Evolutionary conservation across 2,113 vertebrate species (phyloP), one percentile per base, ranked within the genome.

Genomic region (Ibidorhyncha struthersii): DNA sequence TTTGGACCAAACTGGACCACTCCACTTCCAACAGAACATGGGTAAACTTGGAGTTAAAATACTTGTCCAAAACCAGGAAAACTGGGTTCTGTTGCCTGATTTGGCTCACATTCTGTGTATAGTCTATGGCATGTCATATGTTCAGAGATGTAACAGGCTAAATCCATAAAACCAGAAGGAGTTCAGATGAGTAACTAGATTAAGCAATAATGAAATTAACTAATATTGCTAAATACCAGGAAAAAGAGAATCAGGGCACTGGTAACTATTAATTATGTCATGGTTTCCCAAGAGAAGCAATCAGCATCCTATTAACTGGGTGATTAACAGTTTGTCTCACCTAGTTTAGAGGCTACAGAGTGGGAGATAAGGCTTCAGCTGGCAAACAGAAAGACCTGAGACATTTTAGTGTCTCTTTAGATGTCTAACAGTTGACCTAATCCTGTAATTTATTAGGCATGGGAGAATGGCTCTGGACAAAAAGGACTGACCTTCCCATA

Each of bases 401-500:
- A 71, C 9, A 30, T 83, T 94, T 86, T 63, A 81, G 10, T 3
- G 0, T 72, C 77, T 82, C 43, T 80, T 86, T 76, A 21, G n/a
- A 65, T 27, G 32, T 66, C 32, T 47, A 62, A 70, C 13, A 10
- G 6, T 81, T 94, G 76, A 86, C 55, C 85, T 77, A 94, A 72
- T 93, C 58, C 63, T 92, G 47, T 82, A 52, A 88, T 86, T 94
- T 82, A 96, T 94, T 94, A 61, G 43, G 36, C 74, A 95, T 78
- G 61, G 71, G 63, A 97, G 94, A 96, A 96, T 91, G 94, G 95
- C 95, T 96, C 92, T 98, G 94, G 87, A 95, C 71, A 97, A 91
- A 61, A 96, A 95, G 76, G 73, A 94, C 67, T 94, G 97, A 94
- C 72, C 84, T 97, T 95, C 94, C 95, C 95, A 90, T 96, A 92